phyloP scores from a whole-genome alignment of 2,113 vertebrate species.

The Terrapene triunguis region DNA sequence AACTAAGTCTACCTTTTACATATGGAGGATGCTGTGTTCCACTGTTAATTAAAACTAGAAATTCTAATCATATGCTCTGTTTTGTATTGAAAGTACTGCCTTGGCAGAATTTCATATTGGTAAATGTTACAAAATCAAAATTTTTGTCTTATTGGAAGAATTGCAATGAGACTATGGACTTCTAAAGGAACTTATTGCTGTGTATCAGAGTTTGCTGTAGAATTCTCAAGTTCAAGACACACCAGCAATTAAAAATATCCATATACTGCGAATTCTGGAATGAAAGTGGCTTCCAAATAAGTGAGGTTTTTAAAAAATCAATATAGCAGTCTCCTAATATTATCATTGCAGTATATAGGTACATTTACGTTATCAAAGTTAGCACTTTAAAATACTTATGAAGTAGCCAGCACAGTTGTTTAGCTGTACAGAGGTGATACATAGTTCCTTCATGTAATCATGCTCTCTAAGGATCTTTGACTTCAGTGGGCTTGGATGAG shows the following conservation, averaged over 20 bases:
- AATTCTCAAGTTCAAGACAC: slow-evolving; percentile 2
- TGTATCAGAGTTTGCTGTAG: neutral
- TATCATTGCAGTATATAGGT: neutral
- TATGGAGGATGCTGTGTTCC: neutral
- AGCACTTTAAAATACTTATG: neutral
- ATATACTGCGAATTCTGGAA: neutral
- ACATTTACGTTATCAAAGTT: neutral
- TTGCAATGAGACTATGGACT: neutral
- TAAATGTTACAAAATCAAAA: slow-evolving; percentile 1
- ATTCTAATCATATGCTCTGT: neutral
- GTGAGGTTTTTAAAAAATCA: neutral
- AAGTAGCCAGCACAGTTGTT: neutral
- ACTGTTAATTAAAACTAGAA: neutral
- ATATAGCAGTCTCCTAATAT: neutral
- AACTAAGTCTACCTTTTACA: neutral
- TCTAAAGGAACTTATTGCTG: slow-evolving; percentile 12
- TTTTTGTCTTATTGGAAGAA: neutral
- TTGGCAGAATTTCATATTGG: neutral
- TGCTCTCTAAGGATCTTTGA: neutral
- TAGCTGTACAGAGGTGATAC: neutral
- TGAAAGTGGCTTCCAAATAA: neutral
- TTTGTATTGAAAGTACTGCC: neutral
- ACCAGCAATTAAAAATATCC: neutral
- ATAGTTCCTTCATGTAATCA: neutral
- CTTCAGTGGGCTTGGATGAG: slow-evolving; percentile 8